Conservation (phyloP, 2,888 invertebrate species). For the Myopa testacea region DNA sequence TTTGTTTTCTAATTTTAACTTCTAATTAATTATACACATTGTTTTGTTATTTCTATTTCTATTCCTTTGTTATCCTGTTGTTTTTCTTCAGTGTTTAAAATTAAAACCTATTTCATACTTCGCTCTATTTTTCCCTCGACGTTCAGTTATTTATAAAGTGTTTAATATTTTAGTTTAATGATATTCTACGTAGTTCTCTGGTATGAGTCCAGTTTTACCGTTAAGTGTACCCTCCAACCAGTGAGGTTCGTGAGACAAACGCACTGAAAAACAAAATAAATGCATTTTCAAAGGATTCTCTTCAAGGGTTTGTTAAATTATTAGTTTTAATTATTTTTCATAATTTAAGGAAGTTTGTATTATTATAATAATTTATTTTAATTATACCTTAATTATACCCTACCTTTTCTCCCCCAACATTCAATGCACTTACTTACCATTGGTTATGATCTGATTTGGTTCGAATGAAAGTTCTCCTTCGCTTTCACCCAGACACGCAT, state of each 20-base stretch:
- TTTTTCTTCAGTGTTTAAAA: neutral
- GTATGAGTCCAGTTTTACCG: constrained; percentile 92
- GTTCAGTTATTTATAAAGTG: neutral
- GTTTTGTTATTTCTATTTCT: neutral
- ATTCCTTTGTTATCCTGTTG: neutral
- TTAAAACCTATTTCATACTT: too few species aligned
- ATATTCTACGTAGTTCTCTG: constrained; percentile 94
- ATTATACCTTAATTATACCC: too few species aligned
- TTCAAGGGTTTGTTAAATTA: neutral
- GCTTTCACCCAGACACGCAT: constrained; percentile 96
- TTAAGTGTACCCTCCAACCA: constrained; percentile 96
- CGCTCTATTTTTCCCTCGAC: neutral
- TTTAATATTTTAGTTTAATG: constrained; percentile 55
- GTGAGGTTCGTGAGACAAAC: constrained; percentile 93
- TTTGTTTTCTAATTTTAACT: neutral
- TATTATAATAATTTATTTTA: too few species aligned
- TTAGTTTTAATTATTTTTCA: neutral
- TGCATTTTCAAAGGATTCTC: too few species aligned
- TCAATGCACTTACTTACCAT: constrained; percentile 74
- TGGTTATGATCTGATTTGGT: constrained; percentile 97
- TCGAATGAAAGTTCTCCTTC: constrained; percentile 98
- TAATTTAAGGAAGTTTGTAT: too few species aligned
- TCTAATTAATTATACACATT: neutral
- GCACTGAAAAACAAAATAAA: constrained; percentile 71
- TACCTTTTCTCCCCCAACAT: too few species aligned